phyloP scores from a whole-genome alignment of 2,888 invertebrate species.

The Oegoconia quadripuncta region DNA sequence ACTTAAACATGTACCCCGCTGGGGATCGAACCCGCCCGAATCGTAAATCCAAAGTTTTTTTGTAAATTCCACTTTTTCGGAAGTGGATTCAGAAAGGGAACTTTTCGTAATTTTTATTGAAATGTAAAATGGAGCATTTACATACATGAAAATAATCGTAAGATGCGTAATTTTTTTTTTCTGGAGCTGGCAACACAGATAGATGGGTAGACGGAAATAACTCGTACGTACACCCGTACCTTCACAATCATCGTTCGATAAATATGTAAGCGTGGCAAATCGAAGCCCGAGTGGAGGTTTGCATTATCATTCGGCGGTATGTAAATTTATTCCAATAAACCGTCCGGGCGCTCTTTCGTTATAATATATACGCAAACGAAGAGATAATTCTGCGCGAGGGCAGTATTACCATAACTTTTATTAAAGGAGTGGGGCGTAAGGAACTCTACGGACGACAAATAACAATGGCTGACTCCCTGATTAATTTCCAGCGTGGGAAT shows the following conservation, averaged over 20 bases:
- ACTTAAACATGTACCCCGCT: no score
- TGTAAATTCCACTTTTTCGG: no score
- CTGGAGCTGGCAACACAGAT: slow-evolving; percentile 1
- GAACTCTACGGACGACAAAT: slow-evolving; percentile 43
- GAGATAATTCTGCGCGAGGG: slow-evolving; percentile 73
- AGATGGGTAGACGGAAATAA: slow-evolving; percentile 36
- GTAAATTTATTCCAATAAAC: slow-evolving; percentile 79
- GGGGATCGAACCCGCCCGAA: no score
- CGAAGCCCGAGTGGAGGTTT: slow-evolving; percentile 53
- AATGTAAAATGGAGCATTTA: no score
- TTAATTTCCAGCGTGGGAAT: slow-evolving; percentile 71
- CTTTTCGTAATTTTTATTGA: no score
- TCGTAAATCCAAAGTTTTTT: no score
- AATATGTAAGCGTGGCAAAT: slow-evolving; percentile 73
- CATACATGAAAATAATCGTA: no score
- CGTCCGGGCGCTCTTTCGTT: slow-evolving; percentile 61
- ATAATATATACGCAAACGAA: slow-evolving; percentile 78
- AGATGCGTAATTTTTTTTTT: no score
- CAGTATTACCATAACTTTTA: slow-evolving; percentile 77
- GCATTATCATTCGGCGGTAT: slow-evolving; percentile 68
- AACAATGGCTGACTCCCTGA: slow-evolving; percentile 66
- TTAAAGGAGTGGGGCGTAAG: slow-evolving; percentile 67
- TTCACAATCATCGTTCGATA: slow-evolving; percentile 64
- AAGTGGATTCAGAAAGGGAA: no score
- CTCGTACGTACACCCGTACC: slow-evolving; percentile 30